Percentiles rank a stretch among this genome's conserved stretches.
Conservation (phyloP, 1,140 invertebrate genomes). For the Lepeophtheirus salmonis region DNA sequence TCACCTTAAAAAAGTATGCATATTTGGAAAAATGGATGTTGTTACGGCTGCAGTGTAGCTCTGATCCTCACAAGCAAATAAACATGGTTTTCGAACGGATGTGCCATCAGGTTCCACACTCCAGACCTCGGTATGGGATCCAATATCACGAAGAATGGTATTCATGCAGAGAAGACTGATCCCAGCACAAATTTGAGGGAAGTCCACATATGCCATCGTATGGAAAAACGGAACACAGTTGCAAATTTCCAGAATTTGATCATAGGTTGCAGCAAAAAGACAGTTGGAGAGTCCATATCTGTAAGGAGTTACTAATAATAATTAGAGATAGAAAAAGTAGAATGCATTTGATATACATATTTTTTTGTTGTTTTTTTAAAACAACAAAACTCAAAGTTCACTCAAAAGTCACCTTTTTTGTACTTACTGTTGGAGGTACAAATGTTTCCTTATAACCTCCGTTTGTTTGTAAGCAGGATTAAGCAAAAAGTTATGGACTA, state of each 20-base stretch:
- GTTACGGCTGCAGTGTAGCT: slow-evolving; percentile 14
- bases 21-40: slow-evolving; percentile 11
- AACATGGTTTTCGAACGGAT: slow-evolving; percentile 6
- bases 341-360: no score
- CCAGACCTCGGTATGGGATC: slow-evolving; percentile 1
- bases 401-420: no score
- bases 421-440: no score
- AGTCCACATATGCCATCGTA: slow-evolving; percentile 13
- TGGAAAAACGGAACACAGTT: slow-evolving; percentile 15
- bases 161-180: slow-evolving; percentile 8
- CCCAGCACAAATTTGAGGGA: slow-evolving; percentile 4
- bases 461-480: no score
- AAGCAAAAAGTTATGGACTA: no score
- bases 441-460: no score
- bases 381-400: no score
- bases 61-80: slow-evolving; percentile 11
- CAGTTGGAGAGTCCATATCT: slow-evolving; percentile 12
- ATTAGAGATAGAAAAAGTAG: no score
- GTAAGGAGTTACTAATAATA: no score
- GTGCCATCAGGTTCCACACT: neutral
- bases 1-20: slow-evolving; percentile 8
- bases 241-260: slow-evolving; percentile 9
- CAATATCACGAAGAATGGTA: slow-evolving; percentile 12
- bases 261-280: slow-evolving; percentile 13
- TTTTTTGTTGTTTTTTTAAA: no score